These are phyloP conservation scores for Triplophysa yarkandensis DNA, from an alignment of 2,797 vertebrate species.

Conservation along the genomic window DNA sequence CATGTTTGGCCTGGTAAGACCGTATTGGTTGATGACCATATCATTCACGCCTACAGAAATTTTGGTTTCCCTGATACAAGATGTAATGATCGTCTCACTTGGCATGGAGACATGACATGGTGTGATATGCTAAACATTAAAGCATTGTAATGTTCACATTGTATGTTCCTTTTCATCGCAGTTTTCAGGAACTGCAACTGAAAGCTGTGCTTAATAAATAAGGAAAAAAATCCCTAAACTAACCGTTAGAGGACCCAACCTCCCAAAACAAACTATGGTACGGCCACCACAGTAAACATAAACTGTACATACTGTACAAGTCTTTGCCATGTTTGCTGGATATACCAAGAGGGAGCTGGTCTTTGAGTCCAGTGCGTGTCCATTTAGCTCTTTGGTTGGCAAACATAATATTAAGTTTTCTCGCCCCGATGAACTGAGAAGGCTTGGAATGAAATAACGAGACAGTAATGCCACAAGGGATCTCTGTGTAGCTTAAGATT, in stretches of 20 bases:
- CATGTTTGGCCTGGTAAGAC: conserved; percentile 10
- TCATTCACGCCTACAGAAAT: conserved; percentile 41
- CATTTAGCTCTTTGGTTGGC: conserved; percentile 69
- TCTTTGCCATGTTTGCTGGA: conserved; percentile 56
- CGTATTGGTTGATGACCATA: conserved; percentile 36
- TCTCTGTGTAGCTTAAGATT: conserved; percentile 68
- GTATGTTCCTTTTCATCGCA: no score
- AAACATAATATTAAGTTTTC: conserved; percentile 81
- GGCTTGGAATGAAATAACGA: conserved; percentile 22
- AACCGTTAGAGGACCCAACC: no score
- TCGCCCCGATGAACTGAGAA: conserved; percentile 53
- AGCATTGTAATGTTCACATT: no score
- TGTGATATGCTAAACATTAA: no score
- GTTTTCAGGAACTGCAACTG: no score
- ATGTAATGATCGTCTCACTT: conserved; percentile 19
- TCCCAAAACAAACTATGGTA: background rate
- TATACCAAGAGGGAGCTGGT: conserved; percentile 63
- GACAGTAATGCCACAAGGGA: conserved; percentile 64
- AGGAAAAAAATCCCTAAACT: background rate
- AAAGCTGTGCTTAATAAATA: background rate
- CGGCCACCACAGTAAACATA: conserved; percentile 11
- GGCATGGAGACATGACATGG: background rate
- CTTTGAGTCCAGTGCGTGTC: conserved; percentile 61
- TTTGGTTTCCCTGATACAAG: conserved; percentile 1
- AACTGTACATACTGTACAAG: conserved; percentile 35